Conservation (phyloP, 2,113 vertebrate species). For the Tympanuchus pallidicinctus region DNA sequence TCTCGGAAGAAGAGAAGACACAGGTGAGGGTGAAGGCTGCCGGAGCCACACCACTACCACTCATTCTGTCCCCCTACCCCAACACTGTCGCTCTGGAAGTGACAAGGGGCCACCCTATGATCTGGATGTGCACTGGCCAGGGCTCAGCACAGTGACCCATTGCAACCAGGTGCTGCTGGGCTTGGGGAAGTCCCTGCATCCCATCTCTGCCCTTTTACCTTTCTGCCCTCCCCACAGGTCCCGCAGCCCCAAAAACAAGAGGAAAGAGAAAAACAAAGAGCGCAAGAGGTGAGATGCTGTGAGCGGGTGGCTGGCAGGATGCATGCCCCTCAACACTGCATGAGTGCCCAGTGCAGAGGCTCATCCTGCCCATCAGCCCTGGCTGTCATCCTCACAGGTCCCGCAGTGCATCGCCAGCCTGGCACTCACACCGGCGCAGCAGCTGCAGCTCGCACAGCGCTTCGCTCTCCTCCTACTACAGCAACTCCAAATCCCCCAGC, state of each 20-base stretch:
- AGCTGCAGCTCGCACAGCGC: constrained; percentile 92
- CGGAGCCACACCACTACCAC: neutral
- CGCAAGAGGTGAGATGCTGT: constrained; percentile 87
- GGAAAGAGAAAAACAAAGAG: constrained; percentile 96
- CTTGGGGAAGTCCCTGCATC: fast-evolving
- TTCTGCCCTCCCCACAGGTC: constrained; percentile 81
- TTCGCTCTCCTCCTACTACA: constrained; percentile 88
- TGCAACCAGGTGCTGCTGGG: neutral
- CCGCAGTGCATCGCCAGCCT: constrained; percentile 85
- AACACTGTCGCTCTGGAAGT: neutral
- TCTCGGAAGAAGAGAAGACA: constrained; percentile 93
- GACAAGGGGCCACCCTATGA: neutral
- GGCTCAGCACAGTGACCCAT: neutral
- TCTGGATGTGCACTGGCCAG: neutral
- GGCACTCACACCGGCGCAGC: constrained; percentile 87
- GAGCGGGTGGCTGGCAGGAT: neutral
- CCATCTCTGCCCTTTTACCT: neutral
- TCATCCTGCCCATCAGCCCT: neutral
- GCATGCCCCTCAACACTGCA: neutral
- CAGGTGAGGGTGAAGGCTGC: constrained; percentile 81
- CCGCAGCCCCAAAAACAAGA: constrained; percentile 92
- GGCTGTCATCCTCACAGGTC: constrained; percentile 77
- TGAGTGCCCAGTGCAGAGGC: fast-evolving
- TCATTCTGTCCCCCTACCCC: neutral
- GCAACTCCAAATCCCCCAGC: constrained; percentile 88